Conservation (phyloP, 2,797 vertebrate species). For the Chloroceryle amazona region DNA sequence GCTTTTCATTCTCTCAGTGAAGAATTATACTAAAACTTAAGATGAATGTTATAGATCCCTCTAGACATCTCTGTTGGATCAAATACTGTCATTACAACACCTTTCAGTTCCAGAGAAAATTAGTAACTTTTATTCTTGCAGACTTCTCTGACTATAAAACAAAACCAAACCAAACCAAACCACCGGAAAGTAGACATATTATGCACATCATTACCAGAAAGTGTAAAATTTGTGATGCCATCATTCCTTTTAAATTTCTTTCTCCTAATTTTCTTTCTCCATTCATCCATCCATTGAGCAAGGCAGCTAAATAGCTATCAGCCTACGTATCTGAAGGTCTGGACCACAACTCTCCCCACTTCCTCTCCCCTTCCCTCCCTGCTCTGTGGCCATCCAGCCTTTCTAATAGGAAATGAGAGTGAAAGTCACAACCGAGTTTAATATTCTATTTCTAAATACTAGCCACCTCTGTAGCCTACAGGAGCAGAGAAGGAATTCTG, state of each 20-base stretch:
- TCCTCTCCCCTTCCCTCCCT: fast-evolving
- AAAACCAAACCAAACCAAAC: neutral
- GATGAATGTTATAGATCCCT: neutral
- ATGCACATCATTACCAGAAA: neutral
- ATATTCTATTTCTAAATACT: neutral
- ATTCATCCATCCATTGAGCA: neutral
- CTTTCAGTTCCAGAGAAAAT: neutral
- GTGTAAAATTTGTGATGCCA: neutral
- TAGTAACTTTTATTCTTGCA: neutral
- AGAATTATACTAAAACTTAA: neutral
- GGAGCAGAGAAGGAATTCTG: neutral
- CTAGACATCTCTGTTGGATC: neutral
- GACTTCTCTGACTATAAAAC: neutral
- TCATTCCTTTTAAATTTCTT: neutral
- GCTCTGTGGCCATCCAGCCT: neutral
- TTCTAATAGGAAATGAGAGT: neutral
- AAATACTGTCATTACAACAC: neutral
- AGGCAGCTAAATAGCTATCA: neutral
- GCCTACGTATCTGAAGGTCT: neutral
- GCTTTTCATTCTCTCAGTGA: neutral
- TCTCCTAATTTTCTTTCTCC: neutral
- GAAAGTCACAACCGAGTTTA: neutral
- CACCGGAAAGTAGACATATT: neutral
- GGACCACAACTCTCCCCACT: neutral
- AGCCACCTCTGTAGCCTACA: neutral